Conservation (phyloP, 30 jellyfish, hydroid and myxozoan genomes). For the Turritopsis dohrnii region DNA sequence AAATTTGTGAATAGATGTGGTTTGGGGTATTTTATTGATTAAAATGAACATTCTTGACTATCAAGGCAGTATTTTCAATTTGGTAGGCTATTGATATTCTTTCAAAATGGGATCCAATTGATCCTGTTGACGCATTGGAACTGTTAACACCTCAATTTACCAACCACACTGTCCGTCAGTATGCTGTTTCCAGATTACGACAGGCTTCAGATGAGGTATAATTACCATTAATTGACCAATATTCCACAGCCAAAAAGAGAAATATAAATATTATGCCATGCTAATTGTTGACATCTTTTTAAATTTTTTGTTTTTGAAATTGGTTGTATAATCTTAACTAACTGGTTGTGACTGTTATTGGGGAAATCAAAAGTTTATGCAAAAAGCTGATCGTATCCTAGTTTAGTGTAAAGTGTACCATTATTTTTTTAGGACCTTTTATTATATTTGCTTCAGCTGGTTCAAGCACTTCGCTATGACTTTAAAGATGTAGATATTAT, state of each 20-base stretch:
- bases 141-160: constrained; percentile 93
- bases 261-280: too few relatives aligned
- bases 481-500: constrained; percentile 15
- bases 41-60: background rate
- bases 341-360: too few relatives aligned
- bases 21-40: background rate
- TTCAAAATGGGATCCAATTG: constrained; percentile 96
- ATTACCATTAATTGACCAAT: background rate
- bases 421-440: constrained; percentile 65
- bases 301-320: too few relatives aligned
- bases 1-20: background rate
- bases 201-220: constrained; percentile 92
- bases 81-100: constrained; percentile 77
- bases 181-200: constrained; percentile 92
- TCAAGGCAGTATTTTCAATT: background rate
- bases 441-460: constrained; percentile 87
- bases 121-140: constrained; percentile 94
- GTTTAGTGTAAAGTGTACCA: too few relatives aligned
- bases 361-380: too few relatives aligned
- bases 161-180: constrained; percentile 85
- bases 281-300: too few relatives aligned
- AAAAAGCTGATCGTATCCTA: too few relatives aligned
- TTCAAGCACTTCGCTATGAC: constrained; percentile 92
- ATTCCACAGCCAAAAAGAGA: too few relatives aligned
- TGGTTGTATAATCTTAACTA: too few relatives aligned